Base-by-base conservation (phyloP, 2,797 vertebrate genomes). In the Cyclura pinguis region DNA sequence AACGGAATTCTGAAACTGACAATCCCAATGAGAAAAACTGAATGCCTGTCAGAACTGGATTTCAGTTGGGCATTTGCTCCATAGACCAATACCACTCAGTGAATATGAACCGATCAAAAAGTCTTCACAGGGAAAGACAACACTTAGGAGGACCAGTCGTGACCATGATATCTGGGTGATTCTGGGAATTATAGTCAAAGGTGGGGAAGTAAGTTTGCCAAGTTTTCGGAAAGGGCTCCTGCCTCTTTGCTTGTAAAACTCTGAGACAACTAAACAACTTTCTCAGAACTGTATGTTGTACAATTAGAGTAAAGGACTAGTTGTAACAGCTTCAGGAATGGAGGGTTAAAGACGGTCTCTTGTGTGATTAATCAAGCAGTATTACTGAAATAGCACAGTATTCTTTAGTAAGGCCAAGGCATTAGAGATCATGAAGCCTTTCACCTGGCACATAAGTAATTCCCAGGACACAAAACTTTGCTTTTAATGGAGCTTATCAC, bases 51-150 rank as follows among this genome's bases (percentile, higher is more conserved):
- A 82, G 83, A 13, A 50, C 14, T 59, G 20, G n/a, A 84, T 29
- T 73, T 91, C 87, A 38, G 82, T 78, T 47, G 88, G 78, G 13
- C 10, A 88, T 84, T 12, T 89, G 78, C n/a, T 6, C 16, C 80
- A 62, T 90, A 32, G 4, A 77, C 42, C 38, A 14, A 64, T 24
- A 14, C 59, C 76, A 72, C 72, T 64, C 32, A 2, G 6, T 18
- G 81, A 87, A 78, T 64, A 80, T 20, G 47, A 2, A 6, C 5
- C 5, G 1, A 50, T 14, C 76, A 47, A 35, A 81, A 57, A n/a
- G 7, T 24, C n/a, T 82, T 84, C 24, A 67, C 50, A 52, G 22
- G 22, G 20, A 27, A 47, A 78, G 22, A 12, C 10, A 9, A 69
- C 6, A 69, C 18, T 9, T 32, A 13, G 67, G 67, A 32, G 4